Evolutionary conservation across 2,113 vertebrate species (phyloP).

Genomic region (Chlamydotis undulata): DNA sequence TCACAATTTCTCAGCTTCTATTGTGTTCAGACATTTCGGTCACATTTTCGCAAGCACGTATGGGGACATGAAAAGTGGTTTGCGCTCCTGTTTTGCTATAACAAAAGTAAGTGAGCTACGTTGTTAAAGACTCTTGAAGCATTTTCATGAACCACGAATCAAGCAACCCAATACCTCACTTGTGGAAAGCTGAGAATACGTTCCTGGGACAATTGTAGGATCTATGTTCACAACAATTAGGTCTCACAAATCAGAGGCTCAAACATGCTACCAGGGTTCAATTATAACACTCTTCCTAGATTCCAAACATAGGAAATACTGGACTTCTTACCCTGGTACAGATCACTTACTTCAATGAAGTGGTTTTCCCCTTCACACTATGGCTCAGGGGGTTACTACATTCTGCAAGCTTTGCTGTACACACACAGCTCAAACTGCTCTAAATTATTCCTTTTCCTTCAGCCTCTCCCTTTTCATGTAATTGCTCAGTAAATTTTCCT

Average conservation of each 20-base stretch:
- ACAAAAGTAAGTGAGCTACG: background rate
- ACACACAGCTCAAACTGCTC: background rate
- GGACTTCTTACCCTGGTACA: background rate
- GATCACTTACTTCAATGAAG: background rate
- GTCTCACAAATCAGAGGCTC: background rate
- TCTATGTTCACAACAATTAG: background rate
- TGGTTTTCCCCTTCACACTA: background rate
- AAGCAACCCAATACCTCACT: background rate
- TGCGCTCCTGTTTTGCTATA: background rate
- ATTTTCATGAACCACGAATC: background rate
- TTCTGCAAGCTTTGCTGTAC: background rate
- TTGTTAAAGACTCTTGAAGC: background rate
- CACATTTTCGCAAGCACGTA: background rate
- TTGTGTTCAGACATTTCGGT: background rate
- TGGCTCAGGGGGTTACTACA: background rate
- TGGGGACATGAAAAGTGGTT: background rate
- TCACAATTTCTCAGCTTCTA: background rate
- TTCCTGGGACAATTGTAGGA: background rate
- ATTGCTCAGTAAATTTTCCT: constrained; percentile 20
- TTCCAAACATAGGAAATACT: background rate
- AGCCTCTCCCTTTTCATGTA: background rate
- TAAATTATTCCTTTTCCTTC: background rate
- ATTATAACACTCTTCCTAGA: background rate
- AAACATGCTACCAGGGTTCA: background rate
- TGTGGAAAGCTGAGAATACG: background rate